A percentile compares a stretch with the other conserved stretches of the same genome.
Evolutionary conservation across 2,888 invertebrate species (phyloP).

Genomic region (Chromoteleia sp.): DNA sequence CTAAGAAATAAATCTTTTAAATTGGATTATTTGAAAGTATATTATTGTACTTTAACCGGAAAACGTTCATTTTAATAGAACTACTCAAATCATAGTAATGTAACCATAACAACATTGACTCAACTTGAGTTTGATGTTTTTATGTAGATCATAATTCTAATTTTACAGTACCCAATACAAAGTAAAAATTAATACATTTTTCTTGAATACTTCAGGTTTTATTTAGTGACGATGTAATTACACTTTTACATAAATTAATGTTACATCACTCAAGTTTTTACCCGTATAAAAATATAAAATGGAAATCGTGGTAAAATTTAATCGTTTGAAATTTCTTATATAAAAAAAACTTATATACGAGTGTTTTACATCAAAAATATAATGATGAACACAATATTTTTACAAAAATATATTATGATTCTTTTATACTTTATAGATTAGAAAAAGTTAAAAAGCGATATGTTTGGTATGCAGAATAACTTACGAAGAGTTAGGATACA

Average conservation of each 20-base stretch:
- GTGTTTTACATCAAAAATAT: no score
- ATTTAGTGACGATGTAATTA: neutral
- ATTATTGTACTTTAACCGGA: constrained; percentile 39
- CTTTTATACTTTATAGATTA: no score
- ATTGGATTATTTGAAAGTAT: neutral
- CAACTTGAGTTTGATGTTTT: constrained; percentile 74
- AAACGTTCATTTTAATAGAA: constrained; percentile 25
- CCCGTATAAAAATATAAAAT: neutral
- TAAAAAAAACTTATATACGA: no score
- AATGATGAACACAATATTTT: no score
- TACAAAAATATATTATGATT: no score
- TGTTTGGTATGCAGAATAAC: no score
- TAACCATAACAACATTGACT: constrained; percentile 82
- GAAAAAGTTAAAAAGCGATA: no score
- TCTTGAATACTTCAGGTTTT: constrained; percentile 1
- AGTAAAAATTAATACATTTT: constrained; percentile 26
- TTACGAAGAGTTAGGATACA: no score
- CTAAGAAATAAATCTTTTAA: neutral
- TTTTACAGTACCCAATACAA: neutral
- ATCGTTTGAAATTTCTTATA: neutral
- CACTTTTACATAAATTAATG: neutral
- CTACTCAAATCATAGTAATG: constrained; percentile 69
- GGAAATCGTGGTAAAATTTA: constrained; percentile 10
- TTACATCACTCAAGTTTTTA: neutral
- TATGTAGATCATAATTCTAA: constrained; percentile 26